These are phyloP conservation scores for Mirza zaza DNA, from an alignment of 2,113 vertebrate species.

Conservation along the genomic window DNA sequence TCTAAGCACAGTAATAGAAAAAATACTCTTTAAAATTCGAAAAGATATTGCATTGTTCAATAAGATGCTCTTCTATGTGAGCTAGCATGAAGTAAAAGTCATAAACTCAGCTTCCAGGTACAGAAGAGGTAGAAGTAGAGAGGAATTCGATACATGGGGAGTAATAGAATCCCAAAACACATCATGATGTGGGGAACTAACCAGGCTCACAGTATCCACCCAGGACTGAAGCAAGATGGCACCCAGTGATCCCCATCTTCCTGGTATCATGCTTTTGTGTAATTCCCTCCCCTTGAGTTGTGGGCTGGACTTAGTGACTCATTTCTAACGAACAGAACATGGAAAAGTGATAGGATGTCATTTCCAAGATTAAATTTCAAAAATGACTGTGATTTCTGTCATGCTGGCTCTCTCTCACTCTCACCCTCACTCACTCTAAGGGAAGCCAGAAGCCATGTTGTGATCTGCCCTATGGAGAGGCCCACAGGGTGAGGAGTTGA, in stretches of 20 bases:
- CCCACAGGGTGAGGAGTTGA: not conserved
- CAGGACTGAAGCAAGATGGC: not conserved
- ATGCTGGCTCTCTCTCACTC: not conserved
- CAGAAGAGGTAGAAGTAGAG: not conserved
- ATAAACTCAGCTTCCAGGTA: not conserved
- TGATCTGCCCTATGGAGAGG: not conserved
- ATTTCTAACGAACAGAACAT: not conserved
- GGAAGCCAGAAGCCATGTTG: not conserved
- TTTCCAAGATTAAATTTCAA: constrained; percentile 11
- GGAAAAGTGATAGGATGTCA: not conserved
- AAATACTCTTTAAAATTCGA: constrained; percentile 7
- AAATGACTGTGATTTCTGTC: not conserved
- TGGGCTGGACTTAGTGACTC: not conserved
- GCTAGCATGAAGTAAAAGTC: not conserved
- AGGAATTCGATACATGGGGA: not conserved
- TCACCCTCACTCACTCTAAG: not conserved
- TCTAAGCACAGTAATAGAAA: not conserved
- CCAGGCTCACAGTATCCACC: not conserved
- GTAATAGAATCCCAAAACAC: not conserved
- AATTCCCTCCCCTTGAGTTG: not conserved
- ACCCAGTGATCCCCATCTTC: not conserved
- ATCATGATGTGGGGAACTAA: too few relatives aligned
- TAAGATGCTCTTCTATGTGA: not conserved
- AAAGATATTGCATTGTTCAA: not conserved
- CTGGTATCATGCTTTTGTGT: not conserved